Base-by-base conservation (phyloP, 1,140 invertebrate genomes). In the Polypedilum pembai region DNA sequence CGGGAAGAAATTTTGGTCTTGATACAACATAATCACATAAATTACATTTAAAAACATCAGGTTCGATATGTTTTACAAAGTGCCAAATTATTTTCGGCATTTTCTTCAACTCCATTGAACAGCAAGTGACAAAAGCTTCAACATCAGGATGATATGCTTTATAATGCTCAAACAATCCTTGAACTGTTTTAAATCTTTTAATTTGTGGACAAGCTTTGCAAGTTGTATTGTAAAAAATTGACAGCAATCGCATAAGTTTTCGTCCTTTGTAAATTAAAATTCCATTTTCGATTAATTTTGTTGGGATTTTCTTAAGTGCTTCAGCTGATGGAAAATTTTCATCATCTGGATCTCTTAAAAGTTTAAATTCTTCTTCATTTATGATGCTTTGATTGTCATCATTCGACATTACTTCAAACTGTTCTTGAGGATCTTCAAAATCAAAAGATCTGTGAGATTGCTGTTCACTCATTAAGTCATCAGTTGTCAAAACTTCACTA, bases 321-420 rank as follows among this genome's bases (percentile, higher is more conserved):
- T 45, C 20, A 18, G 18, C 24, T 40, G 74, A 45, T 17, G 74
- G 74, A 17, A 41, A 74, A 17, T 74, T 65, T 40, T 74, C 74
- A 74, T 74, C 56, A 24, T 74, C 74, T 33, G 74, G 56, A 69
- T 74, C 74, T 69, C 74, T 69, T 7, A 45, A 8, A n/a, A 65
- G 20, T 56, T 56, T 56, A 41, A 69, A 74, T 69, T 74, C 74
- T 24, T 74, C 12, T 4, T 74, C 74, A 74, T 65, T 74, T 74
- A 33, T 65, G 18, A 10, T 18, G 18, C 15, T 69, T 18, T 21
- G 17, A 69, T 7, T 18, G 3, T 56, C 45, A 56, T 33, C 24
- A 33, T 33, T 33, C 5, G 24, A 33, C 1, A n/a, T n/a, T 56
- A 4, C 3, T 4, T 56, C 45, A 56, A 56, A 56, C 12, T 56